These are phyloP conservation scores for Falco punctatus DNA, from an alignment of 2,113 vertebrate genomes.

Conservation along the genomic window DNA sequence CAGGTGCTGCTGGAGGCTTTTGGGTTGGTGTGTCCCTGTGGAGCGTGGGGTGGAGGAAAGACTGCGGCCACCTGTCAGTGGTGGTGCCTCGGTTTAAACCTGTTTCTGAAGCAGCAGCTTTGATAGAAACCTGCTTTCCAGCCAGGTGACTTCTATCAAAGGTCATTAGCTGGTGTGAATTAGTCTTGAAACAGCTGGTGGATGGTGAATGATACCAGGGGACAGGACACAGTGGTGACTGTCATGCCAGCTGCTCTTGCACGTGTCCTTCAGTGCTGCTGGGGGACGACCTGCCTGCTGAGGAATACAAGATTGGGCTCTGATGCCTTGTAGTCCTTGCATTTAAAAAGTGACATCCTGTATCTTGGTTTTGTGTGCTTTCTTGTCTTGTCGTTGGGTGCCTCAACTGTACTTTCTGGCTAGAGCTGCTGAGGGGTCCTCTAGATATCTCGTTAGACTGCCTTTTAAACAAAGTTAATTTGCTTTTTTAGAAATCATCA, in stretches of 20 bases:
- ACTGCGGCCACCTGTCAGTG: accelerated
- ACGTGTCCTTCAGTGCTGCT: neutral
- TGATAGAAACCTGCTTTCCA: neutral
- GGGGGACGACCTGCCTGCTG: neutral
- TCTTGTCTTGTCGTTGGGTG: neutral
- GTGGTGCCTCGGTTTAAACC: neutral
- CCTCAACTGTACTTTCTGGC: neutral
- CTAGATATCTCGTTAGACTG: neutral
- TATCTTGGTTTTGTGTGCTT: neutral
- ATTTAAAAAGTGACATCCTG: neutral
- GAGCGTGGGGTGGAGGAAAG: neutral
- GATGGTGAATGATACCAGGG: slow-evolving; percentile 13
- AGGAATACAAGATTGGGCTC: neutral
- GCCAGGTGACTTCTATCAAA: neutral
- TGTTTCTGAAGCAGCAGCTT: neutral
- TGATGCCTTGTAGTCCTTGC: neutral
- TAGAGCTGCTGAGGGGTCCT: neutral
- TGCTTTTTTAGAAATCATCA: neutral
- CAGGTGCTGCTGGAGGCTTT: neutral
- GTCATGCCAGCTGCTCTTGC: neutral
- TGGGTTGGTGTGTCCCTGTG: neutral
- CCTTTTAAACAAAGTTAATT: neutral
- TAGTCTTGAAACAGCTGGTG: slow-evolving; percentile 30
- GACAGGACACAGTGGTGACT: neutral
- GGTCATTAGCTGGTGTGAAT: neutral